Percentiles rank a stretch among this genome's conserved stretches.
phyloP scores from a whole-genome alignment of 1,140 invertebrate genomes.

The Drosophila kohkoa region DNA sequence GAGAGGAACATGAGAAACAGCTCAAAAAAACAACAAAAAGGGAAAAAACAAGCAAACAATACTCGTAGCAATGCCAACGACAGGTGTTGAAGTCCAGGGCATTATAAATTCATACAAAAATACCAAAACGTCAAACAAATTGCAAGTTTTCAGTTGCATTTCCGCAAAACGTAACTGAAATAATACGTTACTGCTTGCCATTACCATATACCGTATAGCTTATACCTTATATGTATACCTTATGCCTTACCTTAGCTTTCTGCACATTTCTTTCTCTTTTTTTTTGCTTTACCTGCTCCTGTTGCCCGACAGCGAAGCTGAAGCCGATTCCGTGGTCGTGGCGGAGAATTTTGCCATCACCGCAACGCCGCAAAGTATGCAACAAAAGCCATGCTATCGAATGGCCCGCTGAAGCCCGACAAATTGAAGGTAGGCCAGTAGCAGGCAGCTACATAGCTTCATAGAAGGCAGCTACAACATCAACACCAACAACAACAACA shows the following conservation, averaged over 20 bases:
- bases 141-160: conserved; percentile 83
- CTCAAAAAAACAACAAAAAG: conserved; percentile 28
- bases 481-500: conserved; percentile 45
- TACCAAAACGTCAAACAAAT: conserved; percentile 81
- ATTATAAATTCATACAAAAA: conserved; percentile 82
- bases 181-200: conserved; percentile 64
- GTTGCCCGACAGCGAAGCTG: conserved; percentile 8
- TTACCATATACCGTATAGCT: conserved; percentile 3
- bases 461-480: conserved; percentile 16
- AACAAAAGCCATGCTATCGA: conserved; percentile 61
- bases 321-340: conserved; percentile 4
- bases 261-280: neutral
- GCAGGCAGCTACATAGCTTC: neutral
- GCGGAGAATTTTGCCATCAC: neutral
- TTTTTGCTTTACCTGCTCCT: conserved; percentile 7
- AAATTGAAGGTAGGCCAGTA: conserved; percentile 76
- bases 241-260: neutral
- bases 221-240: neutral
- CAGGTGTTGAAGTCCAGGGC: conserved; percentile 76
- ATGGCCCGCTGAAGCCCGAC: conserved; percentile 60
- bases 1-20: conserved; percentile 25
- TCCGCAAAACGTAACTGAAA: conserved; percentile 81
- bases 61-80: conserved; percentile 36
- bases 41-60: conserved; percentile 39
- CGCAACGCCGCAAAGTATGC: conserved; percentile 43